Conservation (phyloP, 92 coral and sea anemone genomes). For the Parazoanthus swiftii region DNA sequence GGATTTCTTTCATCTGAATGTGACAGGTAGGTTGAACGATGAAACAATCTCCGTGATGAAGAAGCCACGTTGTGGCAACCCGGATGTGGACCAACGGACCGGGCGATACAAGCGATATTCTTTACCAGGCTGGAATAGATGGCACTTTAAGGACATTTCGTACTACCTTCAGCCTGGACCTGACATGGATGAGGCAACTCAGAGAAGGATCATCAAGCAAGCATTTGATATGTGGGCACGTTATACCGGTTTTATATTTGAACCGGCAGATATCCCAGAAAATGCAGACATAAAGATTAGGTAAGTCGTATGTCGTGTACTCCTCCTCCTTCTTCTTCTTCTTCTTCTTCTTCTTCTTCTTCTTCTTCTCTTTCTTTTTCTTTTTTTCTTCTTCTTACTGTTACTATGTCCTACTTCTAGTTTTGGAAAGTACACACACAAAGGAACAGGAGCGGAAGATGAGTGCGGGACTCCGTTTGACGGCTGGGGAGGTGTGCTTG, state of each 20-base stretch:
- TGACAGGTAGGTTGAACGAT: constrained; percentile 32
- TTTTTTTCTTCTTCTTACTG: too few species aligned
- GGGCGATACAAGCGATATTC: constrained; percentile 34
- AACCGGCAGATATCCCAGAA: constrained; percentile 6
- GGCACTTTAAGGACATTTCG: constrained; percentile 7
- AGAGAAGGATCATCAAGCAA: constrained; percentile 12
- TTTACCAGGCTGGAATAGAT: neutral
- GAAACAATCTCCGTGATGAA: constrained; percentile 33
- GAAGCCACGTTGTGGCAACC: constrained; percentile 46
- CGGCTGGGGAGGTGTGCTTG: constrained; percentile 22
- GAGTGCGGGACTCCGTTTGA: neutral
- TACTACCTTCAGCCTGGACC: constrained; percentile 14
- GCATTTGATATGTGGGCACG: constrained; percentile 40
- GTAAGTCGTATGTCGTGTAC: neutral
- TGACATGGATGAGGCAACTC: constrained; percentile 2
- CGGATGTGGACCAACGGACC: constrained; percentile 27
- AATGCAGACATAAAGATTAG: constrained; percentile 30
- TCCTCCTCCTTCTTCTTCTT: too few species aligned
- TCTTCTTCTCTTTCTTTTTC: too few species aligned
- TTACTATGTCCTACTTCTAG: neutral
- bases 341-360: too few species aligned
- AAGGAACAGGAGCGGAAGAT: neutral
- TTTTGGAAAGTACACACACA: constrained; percentile 12
- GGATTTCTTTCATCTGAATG: constrained; percentile 37
- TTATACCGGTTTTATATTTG: constrained; percentile 21